Percentiles rank a stretch among this genome's conserved stretches.
These are phyloP conservation scores for Helogale parvula DNA, from an alignment of 2,113 vertebrate genomes.

Conservation along the genomic window DNA sequence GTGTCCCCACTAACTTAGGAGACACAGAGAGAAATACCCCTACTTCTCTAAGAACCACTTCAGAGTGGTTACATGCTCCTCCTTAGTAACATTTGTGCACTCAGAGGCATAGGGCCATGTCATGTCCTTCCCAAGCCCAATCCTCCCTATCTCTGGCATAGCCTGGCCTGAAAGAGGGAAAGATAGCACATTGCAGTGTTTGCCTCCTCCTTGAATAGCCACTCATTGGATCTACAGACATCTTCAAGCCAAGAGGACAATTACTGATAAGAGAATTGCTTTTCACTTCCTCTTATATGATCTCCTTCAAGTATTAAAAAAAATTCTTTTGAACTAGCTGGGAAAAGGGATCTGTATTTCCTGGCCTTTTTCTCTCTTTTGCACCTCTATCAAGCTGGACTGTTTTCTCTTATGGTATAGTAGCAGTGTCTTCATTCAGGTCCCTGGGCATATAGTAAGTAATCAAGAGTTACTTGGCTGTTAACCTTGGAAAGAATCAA, in stretches of 20 bases:
- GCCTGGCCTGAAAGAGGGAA: neutral
- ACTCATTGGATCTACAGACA: neutral
- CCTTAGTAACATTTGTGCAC: neutral
- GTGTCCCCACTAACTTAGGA: neutral
- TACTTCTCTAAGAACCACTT: neutral
- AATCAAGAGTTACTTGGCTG: neutral
- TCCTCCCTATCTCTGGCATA: neutral
- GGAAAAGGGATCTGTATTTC: neutral
- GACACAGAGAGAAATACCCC: neutral
- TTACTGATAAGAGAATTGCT: neutral
- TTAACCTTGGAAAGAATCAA: neutral
- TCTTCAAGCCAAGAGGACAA: neutral
- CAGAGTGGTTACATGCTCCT: neutral
- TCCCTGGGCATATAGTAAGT: neutral
- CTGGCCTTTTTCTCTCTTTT: neutral
- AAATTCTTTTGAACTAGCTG: neutral
- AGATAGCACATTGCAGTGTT: neutral
- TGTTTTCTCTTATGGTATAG: neutral
- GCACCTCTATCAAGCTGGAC: neutral
- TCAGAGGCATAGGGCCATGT: neutral
- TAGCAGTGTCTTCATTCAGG: neutral
- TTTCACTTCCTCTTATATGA: neutral
- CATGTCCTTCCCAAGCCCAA: neutral
- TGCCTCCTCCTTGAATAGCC: neutral
- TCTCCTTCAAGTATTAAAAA: neutral